Base-by-base conservation (phyloP, 37 sponge, comb jelly and placozoan species). In the Axinella damicornis region DNA sequence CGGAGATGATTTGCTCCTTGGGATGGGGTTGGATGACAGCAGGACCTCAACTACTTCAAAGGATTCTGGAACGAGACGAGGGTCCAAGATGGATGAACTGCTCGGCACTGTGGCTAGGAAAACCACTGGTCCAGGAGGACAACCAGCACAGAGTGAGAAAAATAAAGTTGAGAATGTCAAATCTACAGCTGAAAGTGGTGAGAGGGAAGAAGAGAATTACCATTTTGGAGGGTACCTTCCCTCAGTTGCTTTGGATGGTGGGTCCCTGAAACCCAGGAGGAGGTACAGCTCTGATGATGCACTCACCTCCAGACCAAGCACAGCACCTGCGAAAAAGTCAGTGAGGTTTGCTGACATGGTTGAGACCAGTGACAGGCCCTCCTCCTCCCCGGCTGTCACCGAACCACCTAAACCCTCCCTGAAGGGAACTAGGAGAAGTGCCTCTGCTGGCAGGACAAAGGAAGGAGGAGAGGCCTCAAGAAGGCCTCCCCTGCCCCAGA, bases 161-260 rank as follows among this genome's bases (percentile, higher is more conserved):
- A 36, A n/a, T 12, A 54, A 68, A 52, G 56, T 21, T 57, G 64
- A 46, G 14, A 46, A 53, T 53, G 2, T 27, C 33, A 38, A 0
- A 1, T 9, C 6, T 46, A 9, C 46, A 46, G 46, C 46, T 46
- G 46, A 46, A 46, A 46, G 4, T 46, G 60, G 56, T 2, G 38
- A 78, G 52, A 14, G n/a, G 24, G 76, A 41, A 53, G 84, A 21
- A 37, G 73, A 92, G 37, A 74, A 74, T 12, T 85, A 76, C 53
- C 78, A 89, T 30, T 86, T 86, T 86, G 91, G 90, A 61, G 75
- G 83, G 0, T 90, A 93, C 46, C 40, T 53, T 16, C 91, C 94
- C 25, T 85, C 93, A 2, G 60, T 63, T 5, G 57, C 60, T 41
- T 46, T 46, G 46, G 53, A 4, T 31, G 28, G 54, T 22, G 53